These are phyloP conservation scores for Harmothoe impar DNA, from an alignment of 2,888 invertebrate genomes.

Conservation along the genomic window DNA sequence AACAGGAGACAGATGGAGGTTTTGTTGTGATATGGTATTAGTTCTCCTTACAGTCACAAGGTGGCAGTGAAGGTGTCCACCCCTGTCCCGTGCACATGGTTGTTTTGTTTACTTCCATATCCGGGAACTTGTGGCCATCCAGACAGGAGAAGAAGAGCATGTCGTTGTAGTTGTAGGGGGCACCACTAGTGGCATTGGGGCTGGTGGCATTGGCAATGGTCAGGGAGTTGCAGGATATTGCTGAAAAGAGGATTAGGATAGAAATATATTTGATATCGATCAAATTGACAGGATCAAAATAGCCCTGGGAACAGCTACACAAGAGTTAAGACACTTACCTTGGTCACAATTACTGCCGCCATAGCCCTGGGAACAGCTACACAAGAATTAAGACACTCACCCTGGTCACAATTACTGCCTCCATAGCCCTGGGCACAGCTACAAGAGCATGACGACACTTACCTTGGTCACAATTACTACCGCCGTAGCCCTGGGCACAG, in stretches of 20 bases:
- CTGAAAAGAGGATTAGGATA: constrained; percentile 17
- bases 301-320: background rate
- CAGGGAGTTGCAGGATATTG: background rate
- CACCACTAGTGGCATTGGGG: background rate
- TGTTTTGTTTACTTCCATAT: constrained; percentile 65
- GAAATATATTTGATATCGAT: too few relatives aligned
- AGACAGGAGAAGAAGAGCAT: constrained; percentile 65
- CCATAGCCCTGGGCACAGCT: background rate
- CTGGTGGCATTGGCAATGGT: constrained; percentile 6
- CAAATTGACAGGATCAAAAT: background rate
- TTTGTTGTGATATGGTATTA: too few relatives aligned
- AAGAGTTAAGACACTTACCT: background rate
- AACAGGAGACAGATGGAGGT: too few relatives aligned
- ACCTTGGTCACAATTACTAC: background rate
- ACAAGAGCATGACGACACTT: background rate
- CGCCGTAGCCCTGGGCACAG: background rate
- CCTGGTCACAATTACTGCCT: background rate
- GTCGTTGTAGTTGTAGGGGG: constrained; percentile 48
- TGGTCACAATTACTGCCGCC: background rate
- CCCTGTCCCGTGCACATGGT: constrained; percentile 58
- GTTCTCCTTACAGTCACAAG: constrained; percentile 15
- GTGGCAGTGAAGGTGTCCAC: constrained; percentile 61
- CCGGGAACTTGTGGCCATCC: constrained; percentile 65
- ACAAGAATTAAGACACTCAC: background rate
- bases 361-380: background rate